Base-by-base conservation (phyloP, 2,113 vertebrate genomes). In the Mungos mungo region DNA sequence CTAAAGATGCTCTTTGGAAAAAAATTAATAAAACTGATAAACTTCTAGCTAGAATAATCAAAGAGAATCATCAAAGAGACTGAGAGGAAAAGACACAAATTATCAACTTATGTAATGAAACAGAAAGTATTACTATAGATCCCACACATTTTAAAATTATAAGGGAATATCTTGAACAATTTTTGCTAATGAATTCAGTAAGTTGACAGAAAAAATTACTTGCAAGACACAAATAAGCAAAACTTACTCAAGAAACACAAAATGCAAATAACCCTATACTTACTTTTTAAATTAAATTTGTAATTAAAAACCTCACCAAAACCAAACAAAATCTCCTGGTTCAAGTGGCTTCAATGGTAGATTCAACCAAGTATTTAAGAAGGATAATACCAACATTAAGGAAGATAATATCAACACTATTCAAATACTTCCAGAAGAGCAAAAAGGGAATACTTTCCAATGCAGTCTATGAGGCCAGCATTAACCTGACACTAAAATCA, bases 371-470 rank as follows among this genome's bases (percentile, higher is more conserved):
- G 54, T 76, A 65, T 76, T 65, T 95, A 66, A 90, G 54, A 15
- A 76, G 52, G 35, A 41, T 72, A 74, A 83, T 41, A 21, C 27
- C 52, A 18, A 54, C 52, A 54, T 16, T 54, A 54, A 54, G 16
- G 52, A 54, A 54, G 4, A 54, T 54, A 54, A 54, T 54, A 54
- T 54, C 57, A 90, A 90, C 23, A 82, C n/a, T 83, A 60, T 35
- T 52, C 27, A 89, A 82, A 89, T 65, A 74, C n/a, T 54, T 83
- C 79, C n/a, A 89, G 77, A 65, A 94, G 89, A 89, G 38, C 41
- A 74, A n/a, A 66, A n/a, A 66, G 3, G 4, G 33, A 63, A 81
- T 50, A 72, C 38, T 88, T 81, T 41, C 65, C 85, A 94, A 80
- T 31, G 71, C 57, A 72, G 81, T 88, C 60, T 90, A 81, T 1